Evolutionary conservation across 2,888 invertebrate genomes (phyloP), one percentile per base, ranked within the genome.

Genomic region (Lithophane semibrunnea): DNA sequence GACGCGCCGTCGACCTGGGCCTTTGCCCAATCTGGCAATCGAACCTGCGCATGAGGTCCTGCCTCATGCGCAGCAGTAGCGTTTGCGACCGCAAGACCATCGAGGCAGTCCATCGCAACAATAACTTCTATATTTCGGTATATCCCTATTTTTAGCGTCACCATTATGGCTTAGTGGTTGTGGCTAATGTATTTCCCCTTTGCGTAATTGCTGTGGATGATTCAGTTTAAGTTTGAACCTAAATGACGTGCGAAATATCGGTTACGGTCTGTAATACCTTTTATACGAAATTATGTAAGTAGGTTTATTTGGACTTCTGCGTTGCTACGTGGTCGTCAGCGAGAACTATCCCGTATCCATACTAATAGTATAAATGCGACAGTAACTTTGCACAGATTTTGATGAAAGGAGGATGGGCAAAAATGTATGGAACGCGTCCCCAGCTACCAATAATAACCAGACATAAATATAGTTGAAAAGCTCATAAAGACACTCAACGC

Each of bases 121-220:
- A 71, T 37, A 37, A 18, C 37, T 67, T 12, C n/a, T 63, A 79
- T 68, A 54, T 76, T 78, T 75, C 54, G 54, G 8, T 63, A 3
- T 44, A 37, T 60, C 9, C 10, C 24, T 63, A 63, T 61, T n/a
- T 37, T 73, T 49, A 13, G 13, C 16, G 0, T 24, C 16, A 24
- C 61, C 21, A 61, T 80, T 80, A 13, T 58, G 47, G 60, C 16
- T 56, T 52, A 42, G 24, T 66, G 52, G 7, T 42, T 67, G 24
- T 66, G 49, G 47, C n/a, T 60, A 12, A 21, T 66, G 49, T 80
- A 60, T 67, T 68, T 79, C 42, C 72, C 37, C 60, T 84, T 68
- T 64, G 49, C 67, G 67, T 79, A 68, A 79, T 68, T 29, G 13
- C 0, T 21, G 16, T 29, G 21, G 3, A 71, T 79, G 29, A 64